These are phyloP conservation scores for Muscicapa comitata DNA, from an alignment of 2,797 vertebrate species.

Conservation along the genomic window DNA sequence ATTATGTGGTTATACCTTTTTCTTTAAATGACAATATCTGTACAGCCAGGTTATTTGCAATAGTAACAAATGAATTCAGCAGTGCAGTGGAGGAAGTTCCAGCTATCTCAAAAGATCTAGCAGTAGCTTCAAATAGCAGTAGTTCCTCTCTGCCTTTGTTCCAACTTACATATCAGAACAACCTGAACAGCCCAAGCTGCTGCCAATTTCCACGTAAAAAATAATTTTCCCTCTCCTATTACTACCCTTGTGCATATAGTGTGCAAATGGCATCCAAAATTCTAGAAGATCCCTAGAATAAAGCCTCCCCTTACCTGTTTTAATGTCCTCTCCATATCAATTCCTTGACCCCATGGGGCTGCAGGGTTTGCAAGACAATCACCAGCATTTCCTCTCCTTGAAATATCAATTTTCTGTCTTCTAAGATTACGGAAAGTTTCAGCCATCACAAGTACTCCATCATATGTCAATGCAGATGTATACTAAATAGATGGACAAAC, in stretches of 20 bases:
- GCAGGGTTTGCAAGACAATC: slow-evolving; percentile 98
- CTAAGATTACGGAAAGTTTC: slow-evolving; percentile 96
- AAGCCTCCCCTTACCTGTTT: slow-evolving; percentile 85
- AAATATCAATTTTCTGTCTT: slow-evolving; percentile 96
- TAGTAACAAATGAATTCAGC: neutral
- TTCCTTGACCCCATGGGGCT: slow-evolving; percentile 97
- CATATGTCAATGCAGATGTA: slow-evolving; percentile 94
- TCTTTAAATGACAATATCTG: neutral
- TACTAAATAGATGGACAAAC: slow-evolving; percentile 78
- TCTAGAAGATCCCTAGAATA: neutral
- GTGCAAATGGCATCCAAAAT: neutral
- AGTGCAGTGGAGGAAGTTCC: neutral
- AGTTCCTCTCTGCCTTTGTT: neutral
- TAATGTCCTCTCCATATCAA: slow-evolving; percentile 96
- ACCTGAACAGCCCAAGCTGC: neutral
- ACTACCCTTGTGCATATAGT: neutral
- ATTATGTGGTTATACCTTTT: neutral
- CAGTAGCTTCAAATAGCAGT: neutral
- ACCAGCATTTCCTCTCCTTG: slow-evolving; percentile 94
- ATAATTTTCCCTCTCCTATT: neutral
- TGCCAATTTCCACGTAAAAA: neutral
- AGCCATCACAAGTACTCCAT: slow-evolving; percentile 96
- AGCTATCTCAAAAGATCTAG: neutral
- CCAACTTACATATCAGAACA: neutral
- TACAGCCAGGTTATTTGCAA: neutral